phyloP scores from a whole-genome alignment of 1,140 invertebrate genomes.

The Lepidostoma basale region DNA sequence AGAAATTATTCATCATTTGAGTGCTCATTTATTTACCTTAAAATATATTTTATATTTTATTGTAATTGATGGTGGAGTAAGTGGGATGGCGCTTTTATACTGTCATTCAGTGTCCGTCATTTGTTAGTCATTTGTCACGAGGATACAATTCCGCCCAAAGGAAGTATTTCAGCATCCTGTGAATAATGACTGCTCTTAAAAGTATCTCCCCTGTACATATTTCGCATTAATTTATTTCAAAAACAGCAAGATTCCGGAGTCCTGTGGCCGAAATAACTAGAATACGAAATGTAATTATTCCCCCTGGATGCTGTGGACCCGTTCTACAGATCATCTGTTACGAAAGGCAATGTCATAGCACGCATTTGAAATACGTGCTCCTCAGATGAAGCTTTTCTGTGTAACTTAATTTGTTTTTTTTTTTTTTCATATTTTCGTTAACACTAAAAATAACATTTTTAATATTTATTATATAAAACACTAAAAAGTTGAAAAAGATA shows the following conservation, averaged over 20 bases:
- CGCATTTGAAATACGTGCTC: no score
- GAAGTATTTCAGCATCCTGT: slow-evolving; percentile 8
- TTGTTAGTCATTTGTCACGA: slow-evolving; percentile 9
- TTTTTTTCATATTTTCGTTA: no score
- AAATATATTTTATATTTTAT: neutral
- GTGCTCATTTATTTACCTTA: neutral
- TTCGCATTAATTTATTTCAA: slow-evolving; percentile 23
- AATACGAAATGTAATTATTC: slow-evolving; percentile 17
- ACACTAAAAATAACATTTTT: no score
- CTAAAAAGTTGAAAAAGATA: no score
- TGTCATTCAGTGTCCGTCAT: slow-evolving; percentile 10
- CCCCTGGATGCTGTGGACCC: no score
- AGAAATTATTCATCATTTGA: neutral
- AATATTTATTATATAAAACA: no score
- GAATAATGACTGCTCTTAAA: neutral
- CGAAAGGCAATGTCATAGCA: no score
- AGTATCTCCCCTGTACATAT: neutral
- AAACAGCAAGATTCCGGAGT: slow-evolving; percentile 12
- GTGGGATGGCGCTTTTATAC: no score
- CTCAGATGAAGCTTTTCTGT: no score
- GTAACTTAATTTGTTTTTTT: no score
- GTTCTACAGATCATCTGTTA: no score
- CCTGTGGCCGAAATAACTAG: neutral
- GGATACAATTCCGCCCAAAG: neutral
- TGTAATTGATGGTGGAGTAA: neutral